These are phyloP conservation scores for Drosophila helvetica DNA, from an alignment of 2,888 invertebrate genomes.

Conservation along the genomic window DNA sequence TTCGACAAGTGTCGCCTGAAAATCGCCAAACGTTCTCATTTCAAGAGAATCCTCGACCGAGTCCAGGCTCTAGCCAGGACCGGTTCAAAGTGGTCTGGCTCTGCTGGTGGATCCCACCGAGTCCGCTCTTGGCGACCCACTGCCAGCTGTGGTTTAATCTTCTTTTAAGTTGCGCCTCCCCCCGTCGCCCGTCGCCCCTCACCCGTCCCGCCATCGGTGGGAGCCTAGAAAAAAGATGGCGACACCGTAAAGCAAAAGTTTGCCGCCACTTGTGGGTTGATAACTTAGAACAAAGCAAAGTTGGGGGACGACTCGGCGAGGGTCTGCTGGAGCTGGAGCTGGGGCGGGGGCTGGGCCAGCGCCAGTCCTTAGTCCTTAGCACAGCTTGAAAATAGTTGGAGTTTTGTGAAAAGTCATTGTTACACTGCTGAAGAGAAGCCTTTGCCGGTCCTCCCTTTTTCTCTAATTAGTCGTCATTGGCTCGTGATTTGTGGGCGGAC, in stretches of 20 bases:
- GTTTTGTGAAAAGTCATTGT: constrained; percentile 69
- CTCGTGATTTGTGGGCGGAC: constrained; percentile 72
- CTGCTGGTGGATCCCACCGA: constrained; percentile 26
- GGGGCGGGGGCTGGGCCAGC: constrained; percentile 1
- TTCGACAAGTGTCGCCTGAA: constrained; percentile 76
- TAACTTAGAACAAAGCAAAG: constrained; percentile 69
- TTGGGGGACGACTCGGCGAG: constrained; percentile 8
- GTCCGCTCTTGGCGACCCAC: constrained; percentile 42
- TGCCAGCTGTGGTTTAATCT: constrained; percentile 75
- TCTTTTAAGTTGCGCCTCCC: constrained; percentile 70
- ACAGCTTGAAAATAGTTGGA: constrained; percentile 67
- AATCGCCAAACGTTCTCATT: constrained; percentile 59
- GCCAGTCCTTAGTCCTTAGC: constrained; percentile 36
- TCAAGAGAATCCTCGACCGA: constrained; percentile 22
- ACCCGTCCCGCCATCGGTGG: background rate
- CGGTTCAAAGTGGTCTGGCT: constrained; percentile 55
- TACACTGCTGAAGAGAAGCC: constrained; percentile 47
- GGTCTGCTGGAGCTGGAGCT: constrained; percentile 1
- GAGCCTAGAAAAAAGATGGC: constrained; percentile 35
- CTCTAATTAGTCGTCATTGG: constrained; percentile 78
- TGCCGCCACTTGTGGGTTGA: constrained; percentile 74
- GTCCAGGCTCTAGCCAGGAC: constrained; percentile 12
- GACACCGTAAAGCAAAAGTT: constrained; percentile 66
- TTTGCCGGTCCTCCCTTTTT: constrained; percentile 55
- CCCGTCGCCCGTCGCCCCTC: constrained; percentile 3